Conservation (phyloP, 1,140 invertebrate genomes). For the Telenomus remus region DNA sequence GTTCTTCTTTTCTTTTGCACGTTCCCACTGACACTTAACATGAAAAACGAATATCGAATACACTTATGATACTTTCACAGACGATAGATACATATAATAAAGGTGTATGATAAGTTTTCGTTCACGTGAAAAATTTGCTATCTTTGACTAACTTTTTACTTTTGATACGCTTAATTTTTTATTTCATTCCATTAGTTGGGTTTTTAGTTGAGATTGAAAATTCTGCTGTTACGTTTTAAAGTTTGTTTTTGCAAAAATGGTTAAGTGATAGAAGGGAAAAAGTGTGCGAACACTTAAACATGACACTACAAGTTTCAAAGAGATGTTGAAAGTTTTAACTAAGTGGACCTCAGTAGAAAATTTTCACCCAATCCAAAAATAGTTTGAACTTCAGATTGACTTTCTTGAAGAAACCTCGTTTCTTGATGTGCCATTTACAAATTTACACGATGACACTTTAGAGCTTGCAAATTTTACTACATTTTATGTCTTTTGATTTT, state of each 20-base stretch:
- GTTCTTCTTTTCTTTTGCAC: conserved; percentile 19
- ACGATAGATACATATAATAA: conserved; percentile 17
- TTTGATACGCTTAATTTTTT: conserved; percentile 4
- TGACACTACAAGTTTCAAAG: not conserved
- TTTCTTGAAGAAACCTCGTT: too few species aligned
- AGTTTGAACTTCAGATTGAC: too few species aligned
- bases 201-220: conserved; percentile 25
- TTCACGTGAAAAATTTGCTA: conserved; percentile 23
- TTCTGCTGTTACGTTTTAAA: conserved; percentile 9
- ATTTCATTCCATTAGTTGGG: not conserved
- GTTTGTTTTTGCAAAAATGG: conserved; percentile 11
- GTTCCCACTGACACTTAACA: conserved; percentile 25
- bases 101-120: not conserved
- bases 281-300: conserved; percentile 5
- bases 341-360: conserved; percentile 4
- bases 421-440: too few species aligned
- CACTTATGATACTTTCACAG: conserved; percentile 32
- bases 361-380: not conserved
- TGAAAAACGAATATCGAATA: conserved; percentile 28
- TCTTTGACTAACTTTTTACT: conserved; percentile 17
- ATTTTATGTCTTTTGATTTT: not conserved
- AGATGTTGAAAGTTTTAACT: too few species aligned
- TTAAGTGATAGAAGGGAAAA: conserved; percentile 12
- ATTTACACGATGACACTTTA: too few species aligned
- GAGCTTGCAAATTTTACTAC: too few species aligned